A percentile compares a stretch with the other conserved stretches of the same genome.
phyloP scores from a whole-genome alignment of 2,113 vertebrate genomes.

The Megaleporinus macrocephalus region DNA sequence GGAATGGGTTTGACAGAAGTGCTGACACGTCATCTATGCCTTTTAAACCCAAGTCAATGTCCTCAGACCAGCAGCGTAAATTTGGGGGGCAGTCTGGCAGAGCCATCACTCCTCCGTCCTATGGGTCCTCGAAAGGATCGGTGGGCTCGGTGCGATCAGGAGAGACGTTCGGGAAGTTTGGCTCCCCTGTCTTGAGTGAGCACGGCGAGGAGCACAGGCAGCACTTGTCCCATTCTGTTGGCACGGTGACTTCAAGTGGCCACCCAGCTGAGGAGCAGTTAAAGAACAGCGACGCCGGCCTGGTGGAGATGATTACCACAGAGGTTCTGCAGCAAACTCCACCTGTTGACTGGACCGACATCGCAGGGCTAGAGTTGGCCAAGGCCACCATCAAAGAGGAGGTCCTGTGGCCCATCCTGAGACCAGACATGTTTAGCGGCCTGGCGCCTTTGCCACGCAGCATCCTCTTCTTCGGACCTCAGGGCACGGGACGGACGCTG shows the following conservation, averaged over 20 bases:
- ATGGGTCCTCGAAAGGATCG: slow-evolving; percentile 90
- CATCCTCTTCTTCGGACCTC: slow-evolving; percentile 98
- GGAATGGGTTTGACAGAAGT: slow-evolving; percentile 95
- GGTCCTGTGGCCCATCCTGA: slow-evolving; percentile 96
- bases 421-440: slow-evolving; percentile 96
- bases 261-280: slow-evolving; percentile 94
- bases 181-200: slow-evolving; percentile 88
- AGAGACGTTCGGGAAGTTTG: slow-evolving; percentile 92
- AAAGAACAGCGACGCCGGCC: slow-evolving; percentile 93
- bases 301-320: slow-evolving; percentile 96
- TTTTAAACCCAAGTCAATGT: slow-evolving; percentile 94
- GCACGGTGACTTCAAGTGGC: slow-evolving; percentile 92
- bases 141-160: slow-evolving; percentile 84
- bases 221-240: slow-evolving; percentile 88
- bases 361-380: slow-evolving; percentile 94
- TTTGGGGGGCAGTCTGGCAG: slow-evolving; percentile 91
- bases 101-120: slow-evolving; percentile 92
- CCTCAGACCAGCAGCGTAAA: slow-evolving; percentile 95
- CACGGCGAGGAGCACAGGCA: slow-evolving; percentile 90
- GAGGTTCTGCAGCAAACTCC: slow-evolving; percentile 95
- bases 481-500: slow-evolving; percentile 95
- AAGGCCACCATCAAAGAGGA: slow-evolving; percentile 98
- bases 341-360: slow-evolving; percentile 96
- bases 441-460: slow-evolving; percentile 93
- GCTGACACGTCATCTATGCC: slow-evolving; percentile 90